These are phyloP conservation scores for Melolontha melolontha DNA, from an alignment of 2,888 invertebrate species.

Conservation along the genomic window DNA sequence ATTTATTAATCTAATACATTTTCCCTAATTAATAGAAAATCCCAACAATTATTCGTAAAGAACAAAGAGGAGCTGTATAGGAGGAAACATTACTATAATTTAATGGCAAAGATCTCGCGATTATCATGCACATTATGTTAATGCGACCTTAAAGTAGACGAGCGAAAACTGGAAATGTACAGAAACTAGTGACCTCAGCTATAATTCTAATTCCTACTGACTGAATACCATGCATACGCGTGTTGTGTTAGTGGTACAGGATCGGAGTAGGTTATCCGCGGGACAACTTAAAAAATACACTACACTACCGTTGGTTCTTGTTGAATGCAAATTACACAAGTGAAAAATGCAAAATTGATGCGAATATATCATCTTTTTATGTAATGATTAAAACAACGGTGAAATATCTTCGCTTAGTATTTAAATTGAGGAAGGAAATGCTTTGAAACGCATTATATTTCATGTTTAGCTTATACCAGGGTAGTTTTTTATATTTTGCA, in stretches of 20 bases:
- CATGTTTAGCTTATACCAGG: no score
- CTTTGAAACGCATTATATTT: no score
- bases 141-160: slow-evolving; percentile 33
- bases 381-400: no score
- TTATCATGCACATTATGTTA: slow-evolving; percentile 42
- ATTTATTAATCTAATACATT: background rate
- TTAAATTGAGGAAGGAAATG: no score
- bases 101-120: slow-evolving; percentile 38
- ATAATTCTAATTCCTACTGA: slow-evolving; percentile 47
- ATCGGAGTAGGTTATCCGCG: slow-evolving; percentile 59
- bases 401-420: no score
- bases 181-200: slow-evolving; percentile 22
- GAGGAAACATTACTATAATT: slow-evolving; percentile 37
- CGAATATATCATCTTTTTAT: no score
- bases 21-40: slow-evolving; percentile 1
- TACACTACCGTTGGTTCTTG: no score
- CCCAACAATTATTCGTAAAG: slow-evolving; percentile 9
- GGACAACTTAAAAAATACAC: slow-evolving; percentile 57
- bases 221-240: no score
- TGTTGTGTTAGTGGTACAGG: slow-evolving; percentile 41
- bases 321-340: no score
- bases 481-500: no score
- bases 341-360: no score
- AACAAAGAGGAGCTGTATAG: slow-evolving; percentile 22
- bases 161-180: slow-evolving; percentile 26